A percentile compares a stretch with the other conserved stretches of the same genome.
phyloP scores from a whole-genome alignment of 2,797 vertebrate genomes.

The Arctocebus calabarensis region DNA sequence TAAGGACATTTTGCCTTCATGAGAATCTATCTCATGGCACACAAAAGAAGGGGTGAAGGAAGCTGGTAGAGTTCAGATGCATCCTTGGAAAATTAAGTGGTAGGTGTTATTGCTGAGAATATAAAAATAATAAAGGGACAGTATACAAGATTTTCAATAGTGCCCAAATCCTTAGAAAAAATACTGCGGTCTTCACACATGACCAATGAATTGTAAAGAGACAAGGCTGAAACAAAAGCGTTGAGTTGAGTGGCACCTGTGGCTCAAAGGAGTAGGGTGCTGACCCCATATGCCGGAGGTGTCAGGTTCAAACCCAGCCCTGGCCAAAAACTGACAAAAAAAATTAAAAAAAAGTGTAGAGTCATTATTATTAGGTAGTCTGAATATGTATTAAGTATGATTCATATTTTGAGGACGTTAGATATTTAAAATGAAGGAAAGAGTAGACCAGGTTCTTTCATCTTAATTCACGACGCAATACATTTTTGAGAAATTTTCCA shows the following conservation, averaged over 20 bases:
- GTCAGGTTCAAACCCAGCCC: no score
- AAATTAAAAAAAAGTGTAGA: not conserved
- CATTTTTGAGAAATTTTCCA: not conserved
- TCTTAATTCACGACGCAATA: not conserved
- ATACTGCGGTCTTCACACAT: not conserved
- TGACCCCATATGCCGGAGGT: no score
- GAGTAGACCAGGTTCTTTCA: not conserved
- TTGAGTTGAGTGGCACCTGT: no score
- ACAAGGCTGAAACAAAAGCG: not conserved
- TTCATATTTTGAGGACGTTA: not conserved
- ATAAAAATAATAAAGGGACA: not conserved
- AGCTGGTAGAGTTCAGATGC: not conserved
- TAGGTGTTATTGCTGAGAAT: not conserved
- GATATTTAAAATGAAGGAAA: conserved; percentile 5
- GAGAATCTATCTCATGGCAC: not conserved
- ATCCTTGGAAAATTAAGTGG: not conserved
- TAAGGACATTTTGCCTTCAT: not conserved
- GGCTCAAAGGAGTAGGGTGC: no score
- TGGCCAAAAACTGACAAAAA: no score
- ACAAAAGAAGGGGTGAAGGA: not conserved
- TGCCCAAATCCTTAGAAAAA: not conserved
- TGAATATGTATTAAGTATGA: not conserved
- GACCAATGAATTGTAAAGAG: not conserved
- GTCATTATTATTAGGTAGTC: not conserved
- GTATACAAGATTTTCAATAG: not conserved